These are phyloP conservation scores for Vollenhovia emeryi DNA, from an alignment of 1,140 invertebrate species.

Conservation along the genomic window DNA sequence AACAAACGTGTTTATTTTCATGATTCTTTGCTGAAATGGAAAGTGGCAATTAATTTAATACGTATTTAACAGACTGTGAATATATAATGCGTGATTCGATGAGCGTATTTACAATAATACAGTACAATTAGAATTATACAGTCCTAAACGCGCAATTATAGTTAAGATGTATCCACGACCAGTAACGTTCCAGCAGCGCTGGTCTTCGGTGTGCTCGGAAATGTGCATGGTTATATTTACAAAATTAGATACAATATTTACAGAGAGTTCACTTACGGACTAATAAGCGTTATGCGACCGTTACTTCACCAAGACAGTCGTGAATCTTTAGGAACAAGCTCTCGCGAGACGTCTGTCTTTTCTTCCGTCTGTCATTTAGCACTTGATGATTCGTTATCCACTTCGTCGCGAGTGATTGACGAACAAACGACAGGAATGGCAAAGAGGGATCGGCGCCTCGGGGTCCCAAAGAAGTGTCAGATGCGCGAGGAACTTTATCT, in stretches of 20 bases:
- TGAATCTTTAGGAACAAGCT: conserved; percentile 83
- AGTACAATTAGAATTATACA: conserved; percentile 68
- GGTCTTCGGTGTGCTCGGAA: conserved; percentile 65
- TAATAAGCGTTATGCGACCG: conserved; percentile 85
- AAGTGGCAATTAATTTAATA: conserved; percentile 76
- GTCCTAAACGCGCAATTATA: conserved; percentile 52
- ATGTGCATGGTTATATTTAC: conserved; percentile 81
- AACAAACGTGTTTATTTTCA: conserved; percentile 76
- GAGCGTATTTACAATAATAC: conserved; percentile 77
- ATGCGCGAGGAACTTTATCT: conserved; percentile 53
- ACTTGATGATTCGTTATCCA: conserved; percentile 62
- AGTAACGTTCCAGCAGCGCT: conserved; percentile 35
- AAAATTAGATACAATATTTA: conserved; percentile 84
- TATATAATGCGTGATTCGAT: conserved; percentile 73
- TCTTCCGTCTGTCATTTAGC: conserved; percentile 55
- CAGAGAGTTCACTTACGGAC: conserved; percentile 81
- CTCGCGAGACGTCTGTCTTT: conserved; percentile 73
- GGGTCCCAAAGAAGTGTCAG: conserved; percentile 52
- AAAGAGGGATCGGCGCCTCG: conserved; percentile 41
- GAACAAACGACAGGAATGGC: conserved; percentile 69
- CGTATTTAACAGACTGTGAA: conserved; percentile 69
- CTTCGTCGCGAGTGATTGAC: conserved; percentile 56
- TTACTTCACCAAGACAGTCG: conserved; percentile 75
- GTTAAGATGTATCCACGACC: conserved; percentile 53
- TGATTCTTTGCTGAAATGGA: conserved; percentile 74